These are phyloP conservation scores for Acronicta alni DNA, from an alignment of 2,888 invertebrate species.

Conservation along the genomic window DNA sequence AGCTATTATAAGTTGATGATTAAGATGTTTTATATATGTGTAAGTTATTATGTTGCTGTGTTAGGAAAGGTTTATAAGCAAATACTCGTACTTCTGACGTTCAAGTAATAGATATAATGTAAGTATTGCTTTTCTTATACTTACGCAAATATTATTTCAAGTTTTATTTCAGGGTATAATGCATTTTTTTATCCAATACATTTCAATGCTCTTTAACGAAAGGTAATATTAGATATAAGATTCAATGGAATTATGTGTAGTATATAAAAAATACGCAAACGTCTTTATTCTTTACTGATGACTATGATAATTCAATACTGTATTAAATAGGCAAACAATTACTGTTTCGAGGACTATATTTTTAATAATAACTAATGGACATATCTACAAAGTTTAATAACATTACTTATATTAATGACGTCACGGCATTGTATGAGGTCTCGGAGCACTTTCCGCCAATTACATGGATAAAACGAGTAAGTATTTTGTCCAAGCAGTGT, in stretches of 20 bases:
- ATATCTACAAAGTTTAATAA: constrained; percentile 33
- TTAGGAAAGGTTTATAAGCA: no score
- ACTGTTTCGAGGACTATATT: constrained; percentile 26
- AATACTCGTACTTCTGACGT: no score
- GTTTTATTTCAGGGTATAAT: no score
- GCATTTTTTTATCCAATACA: no score
- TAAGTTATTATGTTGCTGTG: no score
- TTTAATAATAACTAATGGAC: constrained; percentile 27
- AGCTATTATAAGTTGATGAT: constrained; percentile 13
- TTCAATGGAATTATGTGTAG: no score
- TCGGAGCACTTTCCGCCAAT: constrained; percentile 51
- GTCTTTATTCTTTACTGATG: constrained; percentile 21
- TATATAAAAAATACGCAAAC: constrained; percentile 9
- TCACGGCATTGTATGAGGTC: constrained; percentile 41
- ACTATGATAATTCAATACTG: constrained; percentile 30
- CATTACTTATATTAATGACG: constrained; percentile 43
- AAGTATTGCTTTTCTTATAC: no score
- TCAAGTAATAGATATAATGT: no score
- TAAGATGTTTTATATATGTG: no score
- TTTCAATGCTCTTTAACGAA: no score
- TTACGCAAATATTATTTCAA: no score
- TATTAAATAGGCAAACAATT: constrained; percentile 14
- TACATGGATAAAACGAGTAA: constrained; percentile 60
- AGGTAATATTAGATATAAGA: no score
- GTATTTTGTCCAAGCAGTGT: constrained; percentile 60